Percentiles rank a stretch among this genome's conserved stretches.
These are phyloP conservation scores for Philypnodon macrostomus DNA, from an alignment of 2,797 vertebrate species.

Conservation along the genomic window DNA sequence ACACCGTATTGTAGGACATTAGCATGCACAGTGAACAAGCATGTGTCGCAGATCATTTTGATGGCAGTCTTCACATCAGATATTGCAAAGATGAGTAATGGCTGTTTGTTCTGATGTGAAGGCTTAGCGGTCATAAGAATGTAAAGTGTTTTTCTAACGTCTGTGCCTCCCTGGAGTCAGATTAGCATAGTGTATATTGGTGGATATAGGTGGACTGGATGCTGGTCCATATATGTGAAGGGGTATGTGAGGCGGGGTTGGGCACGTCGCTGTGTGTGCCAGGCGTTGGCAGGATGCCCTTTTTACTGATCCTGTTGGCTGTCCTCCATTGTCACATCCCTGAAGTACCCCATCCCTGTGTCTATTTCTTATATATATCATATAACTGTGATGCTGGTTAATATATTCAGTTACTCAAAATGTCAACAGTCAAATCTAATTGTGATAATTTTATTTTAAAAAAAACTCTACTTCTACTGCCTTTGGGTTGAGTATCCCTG, in stretches of 20 bases:
- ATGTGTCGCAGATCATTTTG: conserved; percentile 28
- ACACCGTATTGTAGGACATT: not conserved
- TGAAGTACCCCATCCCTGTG: conserved; percentile 49
- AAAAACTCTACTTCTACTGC: conserved; percentile 27
- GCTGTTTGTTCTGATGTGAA: conserved; percentile 24
- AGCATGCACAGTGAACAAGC: not conserved
- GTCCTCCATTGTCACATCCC: conserved; percentile 69
- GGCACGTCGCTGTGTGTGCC: conserved; percentile 54
- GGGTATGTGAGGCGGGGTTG: conserved; percentile 56
- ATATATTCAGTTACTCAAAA: conserved; percentile 26
- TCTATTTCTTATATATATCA: conserved; percentile 35
- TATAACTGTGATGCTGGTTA: conserved; percentile 22
- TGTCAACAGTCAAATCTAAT: conserved; percentile 26
- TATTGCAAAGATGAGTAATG: conserved; percentile 28
- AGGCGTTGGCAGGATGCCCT: conserved; percentile 70
- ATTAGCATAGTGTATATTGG: too few relatives aligned
- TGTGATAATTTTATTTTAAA: conserved; percentile 2
- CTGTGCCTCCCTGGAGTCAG: too few relatives aligned
- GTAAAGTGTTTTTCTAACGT: conserved; percentile 17
- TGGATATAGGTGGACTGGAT: conserved; percentile 18
- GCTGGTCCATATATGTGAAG: conserved; percentile 43
- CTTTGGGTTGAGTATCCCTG: too few relatives aligned
- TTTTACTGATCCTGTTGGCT: conserved; percentile 74
- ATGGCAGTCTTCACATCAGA: conserved; percentile 30
- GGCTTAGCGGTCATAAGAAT: conserved; percentile 11